Conservation (phyloP, 2,113 vertebrate species). For the Poeciliopsis retropinna region DNA sequence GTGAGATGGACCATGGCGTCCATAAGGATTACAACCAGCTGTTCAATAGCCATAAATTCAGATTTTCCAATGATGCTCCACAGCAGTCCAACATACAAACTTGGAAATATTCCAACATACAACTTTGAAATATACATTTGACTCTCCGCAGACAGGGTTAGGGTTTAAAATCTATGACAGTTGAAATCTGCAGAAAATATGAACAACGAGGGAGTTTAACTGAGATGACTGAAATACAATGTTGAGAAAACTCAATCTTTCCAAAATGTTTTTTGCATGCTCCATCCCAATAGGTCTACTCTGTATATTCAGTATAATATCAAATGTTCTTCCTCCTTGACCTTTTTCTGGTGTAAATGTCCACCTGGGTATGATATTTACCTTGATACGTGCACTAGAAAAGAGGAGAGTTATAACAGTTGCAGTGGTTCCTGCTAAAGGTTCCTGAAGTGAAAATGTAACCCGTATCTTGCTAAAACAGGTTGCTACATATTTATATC, state of each 20-base stretch:
- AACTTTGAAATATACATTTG: background rate
- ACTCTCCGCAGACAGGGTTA: background rate
- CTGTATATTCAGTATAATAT: too few relatives aligned
- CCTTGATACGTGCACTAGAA: background rate
- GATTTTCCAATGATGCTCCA: background rate
- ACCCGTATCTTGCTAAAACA: background rate
- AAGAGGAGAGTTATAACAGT: background rate
- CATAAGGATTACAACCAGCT: background rate
- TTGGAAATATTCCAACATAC: background rate
- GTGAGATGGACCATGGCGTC: background rate
- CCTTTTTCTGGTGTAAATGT: background rate
- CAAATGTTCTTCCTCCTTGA: background rate
- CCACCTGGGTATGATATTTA: background rate
- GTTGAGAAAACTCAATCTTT: too few relatives aligned
- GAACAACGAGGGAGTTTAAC: background rate
- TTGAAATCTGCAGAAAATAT: background rate
- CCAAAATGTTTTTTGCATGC: too few relatives aligned
- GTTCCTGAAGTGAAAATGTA: background rate
- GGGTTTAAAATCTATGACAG: background rate
- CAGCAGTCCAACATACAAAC: background rate
- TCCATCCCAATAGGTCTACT: too few relatives aligned
- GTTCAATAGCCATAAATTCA: background rate
- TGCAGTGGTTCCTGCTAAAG: background rate
- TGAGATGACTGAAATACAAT: background rate
- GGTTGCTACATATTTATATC: background rate